A percentile compares a stretch with the other conserved stretches of the same genome.
Conservation (phyloP, 1,140 invertebrate genomes). For the Habropoda laboriosa region DNA sequence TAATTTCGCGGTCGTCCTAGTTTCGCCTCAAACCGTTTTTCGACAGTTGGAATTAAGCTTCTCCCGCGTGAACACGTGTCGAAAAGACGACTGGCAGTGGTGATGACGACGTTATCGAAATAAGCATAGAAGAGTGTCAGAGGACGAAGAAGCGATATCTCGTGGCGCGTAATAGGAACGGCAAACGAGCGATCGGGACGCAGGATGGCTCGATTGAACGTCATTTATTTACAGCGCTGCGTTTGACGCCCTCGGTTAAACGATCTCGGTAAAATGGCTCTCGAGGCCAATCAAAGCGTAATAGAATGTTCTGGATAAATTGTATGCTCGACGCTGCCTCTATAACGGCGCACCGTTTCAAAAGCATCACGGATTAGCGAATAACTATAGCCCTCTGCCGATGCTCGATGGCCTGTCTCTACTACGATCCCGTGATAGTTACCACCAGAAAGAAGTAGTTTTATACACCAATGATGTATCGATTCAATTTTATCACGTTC, state of each 20-base stretch:
- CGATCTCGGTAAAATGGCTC: constrained; percentile 55
- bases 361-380: not conserved
- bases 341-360: not conserved
- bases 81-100: no score
- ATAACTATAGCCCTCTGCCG: not conserved
- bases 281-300: constrained; percentile 56
- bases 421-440: no score
- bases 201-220: constrained; percentile 36
- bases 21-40: no score
- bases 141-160: not conserved
- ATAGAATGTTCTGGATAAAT: constrained; percentile 61
- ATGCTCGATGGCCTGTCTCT: not conserved
- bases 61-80: no score
- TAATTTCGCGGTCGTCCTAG: no score
- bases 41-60: no score
- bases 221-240: constrained; percentile 56
- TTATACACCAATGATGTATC: no score
- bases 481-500: no score
- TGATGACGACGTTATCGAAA: not conserved
- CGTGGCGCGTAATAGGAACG: not conserved
- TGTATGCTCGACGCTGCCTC: not conserved
- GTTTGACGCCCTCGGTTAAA: constrained; percentile 57
- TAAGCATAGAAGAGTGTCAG: not conserved
- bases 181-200: constrained; percentile 5
- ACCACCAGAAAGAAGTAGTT: no score